Evolutionary conservation across 2,113 vertebrate species (phyloP).

Genomic region (Gymnogyps californianus): DNA sequence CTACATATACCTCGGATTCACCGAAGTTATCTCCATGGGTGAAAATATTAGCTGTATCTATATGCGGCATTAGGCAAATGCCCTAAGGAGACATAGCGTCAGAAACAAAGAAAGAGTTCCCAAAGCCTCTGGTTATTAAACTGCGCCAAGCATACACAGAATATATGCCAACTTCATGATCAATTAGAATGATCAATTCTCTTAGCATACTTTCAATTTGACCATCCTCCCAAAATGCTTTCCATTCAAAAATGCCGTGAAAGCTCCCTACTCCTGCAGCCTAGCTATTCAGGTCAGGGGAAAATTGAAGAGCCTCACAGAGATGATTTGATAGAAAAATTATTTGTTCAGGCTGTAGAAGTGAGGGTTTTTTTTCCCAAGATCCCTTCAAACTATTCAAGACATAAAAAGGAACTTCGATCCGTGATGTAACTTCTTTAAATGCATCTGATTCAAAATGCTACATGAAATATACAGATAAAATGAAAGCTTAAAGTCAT

Average conservation of each 20-base stretch:
- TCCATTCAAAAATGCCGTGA: background rate
- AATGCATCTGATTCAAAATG: background rate
- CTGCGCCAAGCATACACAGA: background rate
- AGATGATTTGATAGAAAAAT: background rate
- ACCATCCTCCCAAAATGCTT: background rate
- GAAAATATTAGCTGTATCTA: background rate
- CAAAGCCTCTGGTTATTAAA: background rate
- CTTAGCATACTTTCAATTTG: background rate
- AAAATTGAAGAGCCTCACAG: background rate
- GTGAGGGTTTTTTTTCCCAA: background rate
- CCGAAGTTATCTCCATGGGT: background rate
- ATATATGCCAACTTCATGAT: background rate
- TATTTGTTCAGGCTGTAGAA: background rate
- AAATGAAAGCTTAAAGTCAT: background rate
- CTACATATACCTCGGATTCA: background rate
- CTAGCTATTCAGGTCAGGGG: background rate
- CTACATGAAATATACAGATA: background rate
- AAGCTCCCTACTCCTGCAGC: background rate
- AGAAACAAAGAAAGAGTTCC: background rate
- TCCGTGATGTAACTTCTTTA: background rate
- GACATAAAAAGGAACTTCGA: background rate
- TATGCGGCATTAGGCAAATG: background rate
- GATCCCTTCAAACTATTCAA: background rate
- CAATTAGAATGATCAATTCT: background rate
- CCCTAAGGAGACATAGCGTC: background rate